A percentile compares a stretch with the other conserved stretches of the same genome.
Evolutionary conservation across 2,888 invertebrate genomes (phyloP).

Genomic region (Luperina nickerlii): DNA sequence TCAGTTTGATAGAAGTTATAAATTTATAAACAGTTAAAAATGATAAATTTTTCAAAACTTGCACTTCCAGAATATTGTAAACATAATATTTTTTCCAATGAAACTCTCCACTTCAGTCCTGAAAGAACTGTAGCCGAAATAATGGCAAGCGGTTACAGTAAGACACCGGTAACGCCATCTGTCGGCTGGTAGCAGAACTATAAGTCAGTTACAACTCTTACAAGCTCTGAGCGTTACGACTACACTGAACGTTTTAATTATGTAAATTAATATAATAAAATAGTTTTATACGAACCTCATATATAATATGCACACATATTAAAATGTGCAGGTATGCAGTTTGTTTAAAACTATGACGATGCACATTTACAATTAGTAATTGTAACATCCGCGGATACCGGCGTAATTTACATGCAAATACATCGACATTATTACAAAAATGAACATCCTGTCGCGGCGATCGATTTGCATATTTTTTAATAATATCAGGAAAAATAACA

Average conservation of each 20-base stretch:
- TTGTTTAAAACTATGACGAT: conserved; percentile 82
- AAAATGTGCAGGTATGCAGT: conserved; percentile 63
- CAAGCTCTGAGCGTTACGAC: conserved; percentile 27
- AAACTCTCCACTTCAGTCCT: conserved; percentile 36
- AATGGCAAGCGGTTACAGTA: conserved; percentile 31
- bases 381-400: conserved; percentile 86
- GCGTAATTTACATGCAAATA: conserved; percentile 89
- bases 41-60: rapidly evolving
- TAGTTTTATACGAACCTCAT: conserved; percentile 32
- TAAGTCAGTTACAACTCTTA: conserved; percentile 20
- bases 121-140: conserved; percentile 39
- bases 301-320: conserved; percentile 37
- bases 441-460: conserved; percentile 87
- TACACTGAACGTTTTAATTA: conserved; percentile 42
- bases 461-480: conserved; percentile 90
- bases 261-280: conserved; percentile 55
- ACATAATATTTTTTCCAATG: conserved; percentile 19
- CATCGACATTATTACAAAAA: conserved; percentile 87
- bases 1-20: not conserved
- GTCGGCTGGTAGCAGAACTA: conserved; percentile 81
- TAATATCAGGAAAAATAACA: conserved; percentile 87
- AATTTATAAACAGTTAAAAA: too few species aligned
- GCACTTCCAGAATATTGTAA: not conserved
- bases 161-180: conserved; percentile 82
- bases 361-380: conserved; percentile 85